Base-by-base conservation (phyloP, 2,888 invertebrate species). In the Gisinianus flammeolus region DNA sequence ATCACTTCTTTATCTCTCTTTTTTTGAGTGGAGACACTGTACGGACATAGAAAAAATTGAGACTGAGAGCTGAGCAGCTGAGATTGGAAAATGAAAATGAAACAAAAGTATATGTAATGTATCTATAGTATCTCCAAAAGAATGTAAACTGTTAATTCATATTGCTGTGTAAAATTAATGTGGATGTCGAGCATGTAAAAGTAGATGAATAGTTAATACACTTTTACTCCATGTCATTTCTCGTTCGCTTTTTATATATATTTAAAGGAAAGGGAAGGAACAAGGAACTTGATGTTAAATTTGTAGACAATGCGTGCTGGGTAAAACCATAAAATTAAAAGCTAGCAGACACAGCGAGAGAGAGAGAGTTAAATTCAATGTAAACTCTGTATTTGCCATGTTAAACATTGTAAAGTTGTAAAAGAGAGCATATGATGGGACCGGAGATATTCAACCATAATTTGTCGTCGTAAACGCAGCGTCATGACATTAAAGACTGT, bases 401-500 rank as follows among this genome's bases (percentile, higher is more conserved):
- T 35, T 5, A 19, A 16, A 44, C 44, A 44, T 44, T 44, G 44
- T 44, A 44, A 44, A 44, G 44, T 44, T 16, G 44, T 44, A 44
- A 44, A 44, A 44, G 2, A 44, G 44, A 16, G 44, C 44, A 44
- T 44, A 19, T 44, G 44, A 44, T 44, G 19, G 44, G 44, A 44
- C 44, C 19, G 16, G 16, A 35, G n/a, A 31, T 31, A 67, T 67
- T 67, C 30, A 67, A 8, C 35, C 67, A 67, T 67, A 67, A 67
- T 67, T 67, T 67, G 67, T 67, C 67, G 26, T 67, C 67, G 67
- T 67, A 67, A 67, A 67, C 58, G 5, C 31, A 35, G 67, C n/a
- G 30, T 67, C 67, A 33, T 67, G 67, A 67, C 67, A 67, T 67
- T 67, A 67, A 67, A 67, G 67, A 67, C 33, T 31, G 67, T 67